Percentiles rank a stretch among this genome's conserved stretches.
These are phyloP conservation scores for Pterocles gutturalis DNA, from an alignment of 2,113 vertebrate genomes.

Conservation along the genomic window DNA sequence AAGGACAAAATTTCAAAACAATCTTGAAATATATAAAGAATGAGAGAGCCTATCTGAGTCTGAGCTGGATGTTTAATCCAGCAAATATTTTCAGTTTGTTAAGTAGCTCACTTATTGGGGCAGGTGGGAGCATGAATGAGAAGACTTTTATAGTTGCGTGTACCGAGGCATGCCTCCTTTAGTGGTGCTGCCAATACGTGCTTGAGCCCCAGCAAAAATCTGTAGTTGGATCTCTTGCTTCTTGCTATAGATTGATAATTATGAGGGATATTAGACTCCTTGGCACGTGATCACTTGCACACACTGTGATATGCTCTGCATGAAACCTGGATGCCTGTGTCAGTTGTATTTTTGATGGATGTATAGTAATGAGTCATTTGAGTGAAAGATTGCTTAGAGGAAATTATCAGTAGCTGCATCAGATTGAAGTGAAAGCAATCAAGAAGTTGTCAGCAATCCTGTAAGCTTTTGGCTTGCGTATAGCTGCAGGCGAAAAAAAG, in stretches of 20 bases:
- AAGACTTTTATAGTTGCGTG: not conserved
- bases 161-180: not conserved
- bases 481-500: not conserved
- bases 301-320: not conserved
- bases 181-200: too few species aligned
- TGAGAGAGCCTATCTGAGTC: not conserved
- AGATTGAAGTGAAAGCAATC: not conserved
- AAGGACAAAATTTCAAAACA: not conserved
- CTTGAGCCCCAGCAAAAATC: not conserved
- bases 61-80: not conserved
- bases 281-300: not conserved
- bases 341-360: not conserved
- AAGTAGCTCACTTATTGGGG: not conserved
- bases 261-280: not conserved
- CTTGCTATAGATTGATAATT: not conserved
- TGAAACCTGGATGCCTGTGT: not conserved
- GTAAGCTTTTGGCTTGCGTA: not conserved
- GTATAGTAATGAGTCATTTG: not conserved
- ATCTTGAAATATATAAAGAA: not conserved
- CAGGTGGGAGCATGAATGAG: not conserved
- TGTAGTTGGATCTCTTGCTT: not conserved
- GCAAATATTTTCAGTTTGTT: not conserved
- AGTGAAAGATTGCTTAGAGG: not conserved
- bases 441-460: slow-evolving; percentile 1
- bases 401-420: slow-evolving; percentile 13